phyloP scores from a whole-genome alignment of 2,888 invertebrate species.

The Drosophila anomalipes region DNA sequence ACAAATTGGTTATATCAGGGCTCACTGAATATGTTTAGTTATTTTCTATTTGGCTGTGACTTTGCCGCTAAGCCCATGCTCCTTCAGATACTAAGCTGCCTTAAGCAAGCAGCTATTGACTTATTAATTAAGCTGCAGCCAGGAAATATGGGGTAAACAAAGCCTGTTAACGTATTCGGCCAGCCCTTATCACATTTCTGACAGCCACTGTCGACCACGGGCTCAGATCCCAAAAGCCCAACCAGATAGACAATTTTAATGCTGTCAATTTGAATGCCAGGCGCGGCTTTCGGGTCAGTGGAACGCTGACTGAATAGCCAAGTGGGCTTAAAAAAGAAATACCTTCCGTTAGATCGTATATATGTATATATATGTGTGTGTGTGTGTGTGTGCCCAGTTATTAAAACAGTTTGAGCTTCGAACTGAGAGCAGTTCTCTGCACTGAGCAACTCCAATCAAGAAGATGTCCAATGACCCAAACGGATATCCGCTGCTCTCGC shows the following conservation, averaged over 20 bases:
- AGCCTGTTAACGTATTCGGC: constrained; percentile 19
- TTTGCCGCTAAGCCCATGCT: constrained; percentile 8
- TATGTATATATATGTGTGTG: neutral
- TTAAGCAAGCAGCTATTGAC: constrained; percentile 65
- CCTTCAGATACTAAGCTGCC: constrained; percentile 34
- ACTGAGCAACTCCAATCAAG: constrained; percentile 50
- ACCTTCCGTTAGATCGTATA: constrained; percentile 40
- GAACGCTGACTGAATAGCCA: constrained; percentile 64
- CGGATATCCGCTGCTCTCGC: constrained; percentile 58
- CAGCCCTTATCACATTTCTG: constrained; percentile 77
- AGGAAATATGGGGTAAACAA: constrained; percentile 6
- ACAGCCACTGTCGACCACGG: constrained; percentile 45
- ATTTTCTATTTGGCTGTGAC: constrained; percentile 27
- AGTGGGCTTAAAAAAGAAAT: constrained; percentile 38
- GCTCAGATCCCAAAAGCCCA: constrained; percentile 1
- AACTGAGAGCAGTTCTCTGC: constrained; percentile 6
- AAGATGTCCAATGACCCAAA: constrained; percentile 48
- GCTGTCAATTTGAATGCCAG: constrained; percentile 75
- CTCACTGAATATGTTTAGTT: constrained; percentile 21
- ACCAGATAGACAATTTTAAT: constrained; percentile 50
- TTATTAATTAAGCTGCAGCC: constrained; percentile 73
- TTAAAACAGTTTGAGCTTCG: constrained; percentile 28
- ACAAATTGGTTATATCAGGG: constrained; percentile 29
- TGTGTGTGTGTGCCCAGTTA: constrained; percentile 31
- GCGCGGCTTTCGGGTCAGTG: constrained; percentile 46